Conservation (phyloP, 2,888 invertebrate species). For the Eristalis intricaria region DNA sequence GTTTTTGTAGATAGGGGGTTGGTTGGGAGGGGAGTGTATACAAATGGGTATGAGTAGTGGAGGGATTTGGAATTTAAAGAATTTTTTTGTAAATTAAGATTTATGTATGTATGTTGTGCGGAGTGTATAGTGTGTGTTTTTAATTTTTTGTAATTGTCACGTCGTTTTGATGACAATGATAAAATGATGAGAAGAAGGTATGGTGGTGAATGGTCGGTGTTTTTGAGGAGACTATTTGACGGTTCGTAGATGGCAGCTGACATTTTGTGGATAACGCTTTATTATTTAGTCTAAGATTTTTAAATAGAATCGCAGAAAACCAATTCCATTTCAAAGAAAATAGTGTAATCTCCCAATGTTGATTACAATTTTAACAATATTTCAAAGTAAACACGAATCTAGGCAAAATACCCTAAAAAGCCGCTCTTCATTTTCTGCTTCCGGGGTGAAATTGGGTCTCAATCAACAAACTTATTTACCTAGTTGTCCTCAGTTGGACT, state of each 20-base stretch:
- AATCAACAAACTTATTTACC: too few relatives aligned
- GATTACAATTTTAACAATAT: too few relatives aligned
- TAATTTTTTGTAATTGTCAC: neutral
- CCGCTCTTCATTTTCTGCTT: too few relatives aligned
- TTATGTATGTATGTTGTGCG: constrained; percentile 15
- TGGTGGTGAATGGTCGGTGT: neutral
- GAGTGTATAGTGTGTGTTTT: constrained; percentile 9
- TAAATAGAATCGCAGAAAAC: too few relatives aligned
- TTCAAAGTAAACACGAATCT: too few relatives aligned
- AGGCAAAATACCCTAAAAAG: too few relatives aligned
- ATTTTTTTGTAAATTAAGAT: constrained; percentile 23
- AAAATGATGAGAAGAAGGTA: neutral
- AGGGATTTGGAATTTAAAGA: constrained; percentile 31
- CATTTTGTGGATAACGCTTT: neutral
- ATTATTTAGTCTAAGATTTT: too few relatives aligned
- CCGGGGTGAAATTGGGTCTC: too few relatives aligned
- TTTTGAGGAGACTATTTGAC: neutral
- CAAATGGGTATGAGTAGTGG: constrained; percentile 8
- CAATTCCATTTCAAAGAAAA: too few relatives aligned
- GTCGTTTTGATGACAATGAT: neutral
- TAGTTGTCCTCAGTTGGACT: too few relatives aligned
- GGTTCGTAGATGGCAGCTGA: neutral
- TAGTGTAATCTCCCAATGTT: too few relatives aligned
- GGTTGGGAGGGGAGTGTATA: constrained; percentile 53
- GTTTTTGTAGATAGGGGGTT: constrained; percentile 71